Evolutionary conservation across 2,888 invertebrate genomes (phyloP), one percentile per base, ranked within the genome.

Genomic region (Apotomis capreana): DNA sequence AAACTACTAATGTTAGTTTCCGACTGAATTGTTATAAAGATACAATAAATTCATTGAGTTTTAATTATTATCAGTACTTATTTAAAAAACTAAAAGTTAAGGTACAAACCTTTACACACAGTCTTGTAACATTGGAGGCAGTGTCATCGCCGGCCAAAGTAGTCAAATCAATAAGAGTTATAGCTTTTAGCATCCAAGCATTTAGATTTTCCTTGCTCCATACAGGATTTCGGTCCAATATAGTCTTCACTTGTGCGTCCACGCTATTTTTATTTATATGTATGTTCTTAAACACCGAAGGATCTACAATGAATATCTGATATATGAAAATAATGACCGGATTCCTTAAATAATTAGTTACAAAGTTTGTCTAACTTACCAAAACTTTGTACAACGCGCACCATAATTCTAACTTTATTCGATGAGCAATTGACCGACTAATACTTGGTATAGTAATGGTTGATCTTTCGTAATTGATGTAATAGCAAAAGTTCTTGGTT

Each of bases 81-180:
- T 6, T 40, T 40, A 3, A 40, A 63, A 52, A 59, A 49, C 59
- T 58, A 79, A 26, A 3, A n/a, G 55, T 5, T n/a, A 67, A 67
- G 40, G 10, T 52, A 70, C 77, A 73, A 83, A 98, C 98, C 94
- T 97, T 97, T 70, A 95, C 90, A 84, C 98, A 98, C 2, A 99
- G 94, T 67, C 97, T 94, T 36, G 95, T 88, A 0, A 99, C 97
- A 92, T 97, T 97, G 12, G 95, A 94, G 8, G 87, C 84, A 0
- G 97, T 96, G 83, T 97, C 97, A 89, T 96, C 96, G 54, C 98
- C 98, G 63, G 96, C 95, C 65, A 99, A 93, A 3, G 98, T 98
- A 0, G 99, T 99, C 77, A 99, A 94, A 89, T 99, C 99, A 75
- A 99, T 97, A 70, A 97, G 95, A 49, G 96, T 95, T 6, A 99